Base-by-base conservation (phyloP, 1,140 invertebrate species). In the Drosophila novamexicana region DNA sequence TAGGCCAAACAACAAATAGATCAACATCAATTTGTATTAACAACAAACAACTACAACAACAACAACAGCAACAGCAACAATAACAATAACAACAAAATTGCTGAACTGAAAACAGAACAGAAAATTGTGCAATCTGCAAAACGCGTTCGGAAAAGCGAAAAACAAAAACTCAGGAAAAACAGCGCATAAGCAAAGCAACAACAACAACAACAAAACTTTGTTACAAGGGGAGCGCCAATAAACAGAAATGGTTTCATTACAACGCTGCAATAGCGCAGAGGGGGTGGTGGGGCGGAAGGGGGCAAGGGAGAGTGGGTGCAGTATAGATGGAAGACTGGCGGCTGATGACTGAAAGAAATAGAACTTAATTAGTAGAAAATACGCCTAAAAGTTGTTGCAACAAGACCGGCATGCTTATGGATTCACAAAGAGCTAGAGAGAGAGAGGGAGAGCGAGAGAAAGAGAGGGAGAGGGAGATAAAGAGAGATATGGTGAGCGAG, bases 91-190 rank as follows among this genome's bases (percentile, higher is more conserved):
- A 42, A 78, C 14, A 34, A 56, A 49, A 71, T 57, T 64, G 64
- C 36, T 50, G 61, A 61, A 65, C 52, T 65, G 37, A 78, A 75
- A 79, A 65, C 52, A 45, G 40, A 72, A 65, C 58, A 69, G 85
- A 78, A 82, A 68, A 76, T 86, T 86, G 82, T 86, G 82, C 82
- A 86, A 86, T 85, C 82, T 73, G 82, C 82, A 76, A 86, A 78
- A 86, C 76, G 81, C 78, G 75, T 77, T 73, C 67, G 72, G 36
- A 58, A 49, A 63, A 54, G 54, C 32, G 52, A 66, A 71, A 65
- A 71, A 66, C 63, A 69, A 68, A 66, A 54, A 12, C 32, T 12
- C 47, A 16, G 37, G n/a, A 42, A 56, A 65, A 45, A 36, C 8
- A 58, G 37, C 32, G 44, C 63, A 52, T 10, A 6, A 18, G 37